Evolutionary conservation across 2,797 vertebrate genomes (phyloP).

Genomic region (Xiphorhynchus erythropygius): DNA sequence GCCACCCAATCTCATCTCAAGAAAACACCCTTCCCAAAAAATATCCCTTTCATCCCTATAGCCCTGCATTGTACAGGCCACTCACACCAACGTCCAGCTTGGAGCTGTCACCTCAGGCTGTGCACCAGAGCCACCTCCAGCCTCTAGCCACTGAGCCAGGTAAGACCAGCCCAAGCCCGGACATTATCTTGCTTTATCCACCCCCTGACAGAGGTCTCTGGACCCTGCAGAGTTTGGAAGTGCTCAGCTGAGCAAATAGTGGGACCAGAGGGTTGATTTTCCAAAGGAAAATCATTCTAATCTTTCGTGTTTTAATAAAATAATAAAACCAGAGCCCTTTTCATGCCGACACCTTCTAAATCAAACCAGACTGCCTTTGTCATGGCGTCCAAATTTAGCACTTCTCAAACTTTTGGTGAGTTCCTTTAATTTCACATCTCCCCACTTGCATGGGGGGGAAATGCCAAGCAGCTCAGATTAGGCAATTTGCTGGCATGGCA

Average conservation of each 20-base stretch:
- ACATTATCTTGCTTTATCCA: not conserved
- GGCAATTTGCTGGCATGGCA: not conserved
- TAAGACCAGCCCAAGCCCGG: not conserved
- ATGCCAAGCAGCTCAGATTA: fast-evolving
- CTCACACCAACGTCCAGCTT: not conserved
- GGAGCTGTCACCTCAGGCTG: fast-evolving
- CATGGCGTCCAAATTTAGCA: constrained; percentile 48
- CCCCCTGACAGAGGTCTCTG: not conserved
- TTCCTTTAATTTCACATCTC: constrained; percentile 34
- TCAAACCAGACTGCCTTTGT: constrained; percentile 60
- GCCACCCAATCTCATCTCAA: not conserved
- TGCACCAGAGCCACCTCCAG: not conserved
- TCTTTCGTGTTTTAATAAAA: constrained; percentile 56
- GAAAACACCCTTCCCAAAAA: not conserved
- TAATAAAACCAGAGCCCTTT: constrained; percentile 35
- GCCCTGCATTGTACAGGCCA: not conserved
- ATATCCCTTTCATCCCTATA: not conserved
- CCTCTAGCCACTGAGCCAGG: not conserved
- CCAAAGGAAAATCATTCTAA: constrained; percentile 54
- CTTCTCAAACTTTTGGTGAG: constrained; percentile 17
- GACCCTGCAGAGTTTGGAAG: not conserved
- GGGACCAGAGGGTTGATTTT: not conserved
- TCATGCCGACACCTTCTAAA: constrained; percentile 44
- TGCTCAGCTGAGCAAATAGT: constrained; percentile 67
- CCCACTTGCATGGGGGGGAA: fast-evolving